Evolutionary conservation across 2,888 invertebrate species (phyloP), one percentile per base, ranked within the genome.

Genomic region (Meganola albula): DNA sequence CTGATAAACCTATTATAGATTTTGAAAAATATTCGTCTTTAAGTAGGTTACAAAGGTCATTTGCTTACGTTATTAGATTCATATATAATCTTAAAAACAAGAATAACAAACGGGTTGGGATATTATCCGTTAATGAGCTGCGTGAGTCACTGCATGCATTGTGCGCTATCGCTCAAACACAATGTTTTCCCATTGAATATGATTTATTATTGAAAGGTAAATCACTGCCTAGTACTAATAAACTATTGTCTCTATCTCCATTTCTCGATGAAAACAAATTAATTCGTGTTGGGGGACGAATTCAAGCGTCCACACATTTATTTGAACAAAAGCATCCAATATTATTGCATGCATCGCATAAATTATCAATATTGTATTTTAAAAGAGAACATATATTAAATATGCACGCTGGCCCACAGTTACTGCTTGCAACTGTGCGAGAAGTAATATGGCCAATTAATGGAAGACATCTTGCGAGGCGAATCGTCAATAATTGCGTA

Each of bases 31-130:
- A 34, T 32, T 40, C 44, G 10, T 32, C 23, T 6, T 23, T 49
- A 13, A 27, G n/a, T 13, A 47, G 10, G 12, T 14, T 56, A 5
- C 31, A 37, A 38, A 31, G 37, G 10, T 13, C 31, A 7, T 29
- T 48, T 14, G 48, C 45, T 4, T 46, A 43, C 12, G 26, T 48
- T 4, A 12, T 6, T 4, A 24, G 52, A 35, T 55, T 51, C 20
- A 28, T 49, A 12, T 31, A 25, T 22, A 51, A 48, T 14, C 0
- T 31, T 4, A 46, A 29, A 35, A 22, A 41, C 21, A 24, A 12
- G 3, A 21, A 37, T 8, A 35, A 34, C 13, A 49, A 41, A 16
- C 24, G 20, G 0, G 4, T 10, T 9, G 44, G 41, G 7, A 16
- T 3, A 4, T 18, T 49, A n/a, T 21, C 46, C 2, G 26, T 12